These are phyloP conservation scores for Poecilia gillii DNA, from an alignment of 2,797 vertebrate genomes.

Conservation along the genomic window DNA sequence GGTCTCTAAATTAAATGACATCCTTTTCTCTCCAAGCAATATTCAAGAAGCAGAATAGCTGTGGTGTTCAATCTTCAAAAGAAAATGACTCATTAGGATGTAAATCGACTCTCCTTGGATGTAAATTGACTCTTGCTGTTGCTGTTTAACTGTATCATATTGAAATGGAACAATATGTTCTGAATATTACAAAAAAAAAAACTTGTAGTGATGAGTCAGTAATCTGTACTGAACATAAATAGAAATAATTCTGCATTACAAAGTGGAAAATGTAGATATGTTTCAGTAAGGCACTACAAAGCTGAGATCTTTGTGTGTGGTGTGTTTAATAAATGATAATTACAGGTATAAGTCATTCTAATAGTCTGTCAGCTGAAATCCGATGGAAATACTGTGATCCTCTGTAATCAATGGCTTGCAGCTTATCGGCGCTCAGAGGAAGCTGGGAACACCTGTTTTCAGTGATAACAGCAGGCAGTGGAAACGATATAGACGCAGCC, in stretches of 20 bases:
- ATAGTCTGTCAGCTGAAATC: conserved; percentile 34
- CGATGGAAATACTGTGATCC: conserved; percentile 26
- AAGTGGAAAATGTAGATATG: not conserved
- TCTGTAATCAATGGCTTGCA: conserved; percentile 49
- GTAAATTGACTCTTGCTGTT: conserved; percentile 1
- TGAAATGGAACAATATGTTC: not conserved
- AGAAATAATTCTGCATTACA: not conserved
- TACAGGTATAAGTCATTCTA: conserved; percentile 31
- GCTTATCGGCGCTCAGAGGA: conserved; percentile 50
- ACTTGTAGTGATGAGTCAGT: not conserved
- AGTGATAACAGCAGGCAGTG: conserved; percentile 40
- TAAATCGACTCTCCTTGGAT: not conserved
- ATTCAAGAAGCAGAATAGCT: not conserved
- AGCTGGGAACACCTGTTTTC: conserved; percentile 46
- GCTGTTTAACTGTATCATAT: not conserved
- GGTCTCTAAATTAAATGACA: not conserved
- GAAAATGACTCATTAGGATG: conserved; percentile 5
- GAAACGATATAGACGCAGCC: conserved; percentile 42
- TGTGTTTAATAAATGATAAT: conserved; percentile 25
- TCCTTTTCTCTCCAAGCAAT: not conserved
- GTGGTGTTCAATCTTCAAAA: not conserved
- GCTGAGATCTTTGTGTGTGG: not conserved
- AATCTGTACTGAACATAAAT: not conserved
- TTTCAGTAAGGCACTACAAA: not conserved
- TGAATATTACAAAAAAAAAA: not conserved